phyloP scores from a whole-genome alignment of 2,797 vertebrate species.

The Decapterus maruadsi region DNA sequence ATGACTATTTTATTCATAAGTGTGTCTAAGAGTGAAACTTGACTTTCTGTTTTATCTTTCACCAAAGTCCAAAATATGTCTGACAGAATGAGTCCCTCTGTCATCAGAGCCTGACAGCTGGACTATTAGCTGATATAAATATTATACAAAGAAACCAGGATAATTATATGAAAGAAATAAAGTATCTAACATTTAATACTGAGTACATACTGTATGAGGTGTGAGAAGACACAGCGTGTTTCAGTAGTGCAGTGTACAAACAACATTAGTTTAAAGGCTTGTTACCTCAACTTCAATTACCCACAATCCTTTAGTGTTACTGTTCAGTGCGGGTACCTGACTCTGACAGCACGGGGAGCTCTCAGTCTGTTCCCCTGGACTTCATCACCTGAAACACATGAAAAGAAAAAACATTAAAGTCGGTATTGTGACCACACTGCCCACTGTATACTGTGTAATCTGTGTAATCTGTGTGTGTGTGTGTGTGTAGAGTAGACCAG shows the following conservation, averaged over 20 bases:
- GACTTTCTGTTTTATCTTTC: neutral
- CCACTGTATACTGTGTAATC: neutral
- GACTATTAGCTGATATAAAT: neutral
- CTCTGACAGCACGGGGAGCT: conserved; percentile 28
- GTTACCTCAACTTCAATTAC: conserved; percentile 28
- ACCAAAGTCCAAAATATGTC: neutral
- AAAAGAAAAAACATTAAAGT: neutral
- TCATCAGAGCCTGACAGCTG: neutral
- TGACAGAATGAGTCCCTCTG: neutral
- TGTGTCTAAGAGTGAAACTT: neutral
- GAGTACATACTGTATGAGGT: neutral
- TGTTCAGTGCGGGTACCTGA: neutral
- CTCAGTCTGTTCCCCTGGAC: conserved; percentile 3
- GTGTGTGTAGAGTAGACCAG: conserved; percentile 25
- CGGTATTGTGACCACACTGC: neutral
- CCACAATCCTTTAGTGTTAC: conserved; percentile 15
- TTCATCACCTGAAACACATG: neutral
- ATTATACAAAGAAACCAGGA: neutral
- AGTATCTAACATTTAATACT: neutral
- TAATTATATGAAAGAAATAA: neutral
- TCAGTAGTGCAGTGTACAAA: neutral
- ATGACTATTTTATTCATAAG: neutral
- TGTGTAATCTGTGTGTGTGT: neutral
- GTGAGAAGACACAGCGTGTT: neutral
- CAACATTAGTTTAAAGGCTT: neutral